phyloP scores from a whole-genome alignment of 2,797 vertebrate species.

The Brotula barbata region DNA sequence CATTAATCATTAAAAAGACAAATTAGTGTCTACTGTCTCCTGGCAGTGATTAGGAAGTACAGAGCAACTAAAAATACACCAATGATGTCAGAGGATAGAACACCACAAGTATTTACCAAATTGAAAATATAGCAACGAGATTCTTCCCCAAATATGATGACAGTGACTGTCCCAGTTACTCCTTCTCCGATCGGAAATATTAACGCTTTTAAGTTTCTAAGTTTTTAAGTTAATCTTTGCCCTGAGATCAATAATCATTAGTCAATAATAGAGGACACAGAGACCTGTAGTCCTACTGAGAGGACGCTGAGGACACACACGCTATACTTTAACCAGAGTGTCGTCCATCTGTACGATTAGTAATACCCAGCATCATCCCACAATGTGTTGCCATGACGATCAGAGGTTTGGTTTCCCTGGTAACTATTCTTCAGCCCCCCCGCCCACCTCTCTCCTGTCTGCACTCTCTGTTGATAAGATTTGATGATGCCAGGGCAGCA shows the following conservation, averaged over 20 bases:
- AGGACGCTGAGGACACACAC: not conserved
- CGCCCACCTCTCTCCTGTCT: conserved; percentile 45
- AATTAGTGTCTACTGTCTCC: no score
- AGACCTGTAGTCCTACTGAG: no score
- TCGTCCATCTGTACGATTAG: conserved; percentile 35
- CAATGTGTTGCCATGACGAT: conserved; percentile 59
- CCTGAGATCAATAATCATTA: conserved; percentile 38
- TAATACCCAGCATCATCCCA: conserved; percentile 32
- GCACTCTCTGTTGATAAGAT: conserved; percentile 56
- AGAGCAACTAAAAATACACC: no score
- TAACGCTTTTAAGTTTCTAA: no score
- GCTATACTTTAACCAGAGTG: conserved; percentile 38
- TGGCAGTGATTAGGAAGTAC: no score
- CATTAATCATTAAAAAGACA: no score
- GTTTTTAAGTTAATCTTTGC: conserved; percentile 53
- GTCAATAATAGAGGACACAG: conserved; percentile 12
- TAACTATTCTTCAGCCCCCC: conserved; percentile 63
- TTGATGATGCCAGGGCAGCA: conserved; percentile 69
- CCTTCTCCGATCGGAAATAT: no score
- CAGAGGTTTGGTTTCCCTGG: conserved; percentile 70
- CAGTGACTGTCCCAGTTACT: no score
- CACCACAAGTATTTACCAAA: no score
- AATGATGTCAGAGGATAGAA: no score
- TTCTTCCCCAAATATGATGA: no score
- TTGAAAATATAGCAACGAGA: no score